A percentile compares a stretch with the other conserved stretches of the same genome.
These are phyloP conservation scores for Neofelis nebulosa DNA, from an alignment of 2,113 vertebrate genomes.

Conservation along the genomic window DNA sequence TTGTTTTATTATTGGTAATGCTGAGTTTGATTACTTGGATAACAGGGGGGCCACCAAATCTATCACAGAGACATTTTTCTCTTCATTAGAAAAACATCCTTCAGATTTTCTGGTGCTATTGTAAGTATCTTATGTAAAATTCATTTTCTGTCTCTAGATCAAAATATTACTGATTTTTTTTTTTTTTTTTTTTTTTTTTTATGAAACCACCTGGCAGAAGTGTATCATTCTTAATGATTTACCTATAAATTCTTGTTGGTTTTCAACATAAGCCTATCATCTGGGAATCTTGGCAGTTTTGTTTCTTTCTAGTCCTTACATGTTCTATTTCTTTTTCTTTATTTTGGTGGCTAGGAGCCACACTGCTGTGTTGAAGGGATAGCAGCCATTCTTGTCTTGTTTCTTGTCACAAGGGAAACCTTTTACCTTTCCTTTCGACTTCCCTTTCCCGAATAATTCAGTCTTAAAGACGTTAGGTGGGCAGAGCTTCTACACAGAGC, in stretches of 20 bases:
- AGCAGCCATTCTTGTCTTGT: neutral
- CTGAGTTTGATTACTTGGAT: neutral
- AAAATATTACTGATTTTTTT: neutral
- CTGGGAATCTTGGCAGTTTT: neutral
- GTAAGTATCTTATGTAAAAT: neutral
- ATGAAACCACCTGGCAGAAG: neutral
- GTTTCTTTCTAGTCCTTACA: neutral
- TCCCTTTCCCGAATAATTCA: neutral
- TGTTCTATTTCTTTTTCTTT: neutral
- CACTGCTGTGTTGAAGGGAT: neutral
- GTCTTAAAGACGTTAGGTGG: neutral
- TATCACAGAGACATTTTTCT: neutral
- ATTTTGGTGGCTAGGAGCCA: neutral
- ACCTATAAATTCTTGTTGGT: neutral
- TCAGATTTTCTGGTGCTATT: neutral
- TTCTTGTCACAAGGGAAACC: neutral
- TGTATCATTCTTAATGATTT: neutral
- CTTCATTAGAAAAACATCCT: neutral
- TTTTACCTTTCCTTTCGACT: neutral
- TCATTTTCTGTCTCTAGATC: neutral
- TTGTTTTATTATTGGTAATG: neutral
- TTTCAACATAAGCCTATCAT: neutral
- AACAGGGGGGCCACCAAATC: neutral
- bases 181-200: conserved; percentile 26
- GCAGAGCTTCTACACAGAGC: neutral